Conservation (phyloP, 2,888 invertebrate species). For the Operophtera brumata region DNA sequence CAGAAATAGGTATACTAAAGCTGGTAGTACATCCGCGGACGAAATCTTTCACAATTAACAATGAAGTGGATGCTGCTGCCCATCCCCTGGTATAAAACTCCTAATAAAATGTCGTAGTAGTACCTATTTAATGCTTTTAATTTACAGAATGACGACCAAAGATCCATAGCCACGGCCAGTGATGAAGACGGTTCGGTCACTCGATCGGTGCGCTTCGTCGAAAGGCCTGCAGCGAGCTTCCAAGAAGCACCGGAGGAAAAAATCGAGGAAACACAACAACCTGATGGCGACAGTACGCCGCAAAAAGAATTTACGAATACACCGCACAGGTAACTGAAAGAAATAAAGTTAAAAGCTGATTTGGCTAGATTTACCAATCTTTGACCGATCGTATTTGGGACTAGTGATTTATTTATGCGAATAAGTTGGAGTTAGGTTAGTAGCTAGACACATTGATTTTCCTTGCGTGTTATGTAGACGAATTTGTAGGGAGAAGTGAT, state of each 20-base stretch:
- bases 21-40: no score
- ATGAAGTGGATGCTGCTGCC: no score
- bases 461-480: not conserved
- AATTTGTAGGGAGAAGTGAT: no score
- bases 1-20: no score
- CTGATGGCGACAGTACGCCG: constrained; percentile 45
- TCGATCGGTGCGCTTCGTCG: constrained; percentile 85
- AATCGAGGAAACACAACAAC: constrained; percentile 39
- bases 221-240: constrained; percentile 61
- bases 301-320: constrained; percentile 49
- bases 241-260: constrained; percentile 58
- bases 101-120: no score
- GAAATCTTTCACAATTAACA: no score
- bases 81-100: no score
- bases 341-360: not conserved
- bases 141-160: constrained; percentile 64
- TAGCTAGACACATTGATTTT: not conserved
- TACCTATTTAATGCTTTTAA: not conserved
- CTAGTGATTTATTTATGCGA: constrained; percentile 2
- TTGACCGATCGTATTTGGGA: not conserved
- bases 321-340: constrained; percentile 31
- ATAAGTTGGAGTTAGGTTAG: not conserved
- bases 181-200: constrained; percentile 81
- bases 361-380: not conserved
- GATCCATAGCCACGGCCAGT: constrained; percentile 68